Conservation (phyloP, 2,888 invertebrate species). For the Deroplatys truncata region DNA sequence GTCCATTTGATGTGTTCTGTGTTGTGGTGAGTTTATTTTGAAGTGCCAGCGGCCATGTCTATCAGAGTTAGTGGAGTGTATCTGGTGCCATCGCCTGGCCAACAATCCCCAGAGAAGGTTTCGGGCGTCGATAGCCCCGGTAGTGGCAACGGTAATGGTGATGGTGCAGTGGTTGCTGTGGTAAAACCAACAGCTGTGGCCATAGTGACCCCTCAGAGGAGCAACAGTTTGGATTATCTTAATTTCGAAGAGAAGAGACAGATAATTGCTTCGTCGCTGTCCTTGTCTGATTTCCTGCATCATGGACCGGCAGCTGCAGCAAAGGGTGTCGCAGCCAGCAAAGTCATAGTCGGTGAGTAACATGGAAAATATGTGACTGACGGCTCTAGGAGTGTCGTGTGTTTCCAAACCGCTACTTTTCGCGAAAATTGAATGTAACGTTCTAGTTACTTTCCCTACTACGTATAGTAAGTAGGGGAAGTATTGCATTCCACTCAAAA, state of each 20-base stretch:
- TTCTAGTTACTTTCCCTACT: too few species aligned
- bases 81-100: constrained; percentile 40
- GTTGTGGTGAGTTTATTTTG: background rate
- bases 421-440: too few species aligned
- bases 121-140: constrained; percentile 18
- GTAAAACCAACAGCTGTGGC: constrained; percentile 40
- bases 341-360: constrained; percentile 32
- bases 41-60: constrained; percentile 37
- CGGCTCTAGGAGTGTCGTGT: constrained; percentile 40
- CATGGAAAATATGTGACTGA: constrained; percentile 44
- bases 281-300: constrained; percentile 78
- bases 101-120: constrained; percentile 32
- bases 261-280: constrained; percentile 82
- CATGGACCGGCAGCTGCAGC: constrained; percentile 47
- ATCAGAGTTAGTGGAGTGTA: constrained; percentile 45
- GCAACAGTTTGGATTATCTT: constrained; percentile 82
- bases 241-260: constrained; percentile 90
- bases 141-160: constrained; percentile 9
- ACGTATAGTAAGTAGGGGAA: too few species aligned
- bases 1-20: background rate
- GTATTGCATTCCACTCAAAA: too few species aligned
- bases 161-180: constrained; percentile 8
- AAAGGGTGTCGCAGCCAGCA: constrained; percentile 42
- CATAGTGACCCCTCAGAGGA: constrained; percentile 67
- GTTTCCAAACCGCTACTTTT: background rate